These are phyloP conservation scores for Lochmaea capreae DNA, from an alignment of 2,888 invertebrate genomes.

Conservation along the genomic window DNA sequence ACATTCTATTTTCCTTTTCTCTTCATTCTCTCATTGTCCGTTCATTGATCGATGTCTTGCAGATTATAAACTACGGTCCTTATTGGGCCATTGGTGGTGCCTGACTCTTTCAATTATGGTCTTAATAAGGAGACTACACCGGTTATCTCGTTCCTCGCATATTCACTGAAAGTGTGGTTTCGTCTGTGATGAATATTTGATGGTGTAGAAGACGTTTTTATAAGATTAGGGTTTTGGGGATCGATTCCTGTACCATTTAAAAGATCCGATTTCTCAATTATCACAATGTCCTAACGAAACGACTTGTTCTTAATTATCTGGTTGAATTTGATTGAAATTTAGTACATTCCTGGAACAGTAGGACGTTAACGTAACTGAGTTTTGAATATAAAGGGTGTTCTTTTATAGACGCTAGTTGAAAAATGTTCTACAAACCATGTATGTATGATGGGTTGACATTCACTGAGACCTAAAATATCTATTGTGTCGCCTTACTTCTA, in stretches of 20 bases:
- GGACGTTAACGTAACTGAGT: no score
- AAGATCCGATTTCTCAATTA: not conserved
- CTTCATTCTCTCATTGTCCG: conserved; percentile 35
- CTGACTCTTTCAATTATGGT: conserved; percentile 35
- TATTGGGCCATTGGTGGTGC: conserved; percentile 10
- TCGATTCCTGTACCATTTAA: not conserved
- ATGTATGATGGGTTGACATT: no score
- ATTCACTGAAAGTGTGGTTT: conserved; percentile 28
- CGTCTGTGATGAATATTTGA: conserved; percentile 30
- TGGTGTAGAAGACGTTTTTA: conserved; percentile 1
- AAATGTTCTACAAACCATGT: no score
- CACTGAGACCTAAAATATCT: no score
- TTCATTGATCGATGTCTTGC: conserved; percentile 41
- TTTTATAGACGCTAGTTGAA: no score
- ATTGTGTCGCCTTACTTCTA: no score
- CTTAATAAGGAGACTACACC: conserved; percentile 34
- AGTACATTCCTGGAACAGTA: no score
- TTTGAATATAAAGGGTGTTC: no score
- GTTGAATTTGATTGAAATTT: no score
- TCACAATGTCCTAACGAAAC: no score
- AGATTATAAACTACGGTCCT: conserved; percentile 32
- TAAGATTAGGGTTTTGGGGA: not conserved
- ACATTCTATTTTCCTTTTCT: not conserved
- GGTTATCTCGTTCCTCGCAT: conserved; percentile 28
- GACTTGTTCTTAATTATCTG: no score